Evolutionary conservation across 2,888 invertebrate species (phyloP), one percentile per base, ranked within the genome.

Genomic region (Cordilura impudica): DNA sequence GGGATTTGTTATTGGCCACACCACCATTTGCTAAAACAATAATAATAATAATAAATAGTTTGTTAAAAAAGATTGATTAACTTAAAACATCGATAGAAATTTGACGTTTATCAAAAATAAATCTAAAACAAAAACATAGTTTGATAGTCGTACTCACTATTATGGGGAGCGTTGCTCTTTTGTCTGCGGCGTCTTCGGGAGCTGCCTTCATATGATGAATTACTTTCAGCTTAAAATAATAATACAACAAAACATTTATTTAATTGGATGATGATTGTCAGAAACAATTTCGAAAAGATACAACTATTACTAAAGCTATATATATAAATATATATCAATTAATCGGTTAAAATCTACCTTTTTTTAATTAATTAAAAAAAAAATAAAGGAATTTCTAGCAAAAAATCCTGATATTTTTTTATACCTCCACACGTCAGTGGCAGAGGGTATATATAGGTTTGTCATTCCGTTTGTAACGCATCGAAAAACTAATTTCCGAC

Each of bases 171-270:
- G 82, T 86, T 85, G 84, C 86, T 89, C 86, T 88, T 89, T 82
- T 89, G 89, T 83, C 87, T 84, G 84, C 90, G 85, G 82, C 90
- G 89, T 84, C 90, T 85, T 82, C 89, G 83, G 80, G 88, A 86
- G 82, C 87, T 89, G 75, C 88, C 89, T 83, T 90, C 90, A 81
- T 87, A 89, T 39, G 90, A 90, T 63, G 90, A 90, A 85, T 88
- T 88, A 82, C 90, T 90, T 85, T 90, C 90, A 82, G 89, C 90
- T 89, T 76, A 43, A 82, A 63, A 16, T 35, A 0, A 10, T 51
- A 69, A 54, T 12, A 61, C 2, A 47, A 12, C 56, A 35, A 53
- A 71, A 47, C 10, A 21, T 45, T 47, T 45, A n/a, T 23, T n/a
- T 31, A 51, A 7, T 56, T 53, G 18, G 29, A 26, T 16, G 21